Evolutionary conservation across 2,113 vertebrate genomes (phyloP).

Genomic region (Apistogramma diplotaenia): DNA sequence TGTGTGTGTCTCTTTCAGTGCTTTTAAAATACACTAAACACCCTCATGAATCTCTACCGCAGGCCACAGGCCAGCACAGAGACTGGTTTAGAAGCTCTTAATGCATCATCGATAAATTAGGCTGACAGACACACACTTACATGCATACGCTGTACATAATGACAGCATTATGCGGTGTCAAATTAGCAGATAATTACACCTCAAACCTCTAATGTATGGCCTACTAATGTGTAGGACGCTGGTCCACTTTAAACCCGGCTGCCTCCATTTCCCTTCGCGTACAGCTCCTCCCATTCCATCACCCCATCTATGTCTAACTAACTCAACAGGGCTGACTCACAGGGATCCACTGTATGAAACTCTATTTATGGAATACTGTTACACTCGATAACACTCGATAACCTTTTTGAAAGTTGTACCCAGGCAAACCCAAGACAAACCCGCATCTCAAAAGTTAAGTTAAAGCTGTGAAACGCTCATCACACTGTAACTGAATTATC

Average conservation of each 20-base stretch:
- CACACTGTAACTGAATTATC: conserved; percentile 39
- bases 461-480: conserved; percentile 46
- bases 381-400: no score
- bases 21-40: conserved; percentile 43
- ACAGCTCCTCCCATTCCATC: background rate
- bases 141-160: background rate
- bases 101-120: background rate
- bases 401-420: background rate
- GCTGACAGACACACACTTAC: background rate
- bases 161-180: background rate
- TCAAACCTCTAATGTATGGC: conserved; percentile 29
- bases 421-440: conserved; percentile 21
- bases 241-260: conserved; percentile 29
- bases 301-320: background rate
- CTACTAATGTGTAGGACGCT: conserved; percentile 17
- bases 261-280: background rate
- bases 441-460: background rate
- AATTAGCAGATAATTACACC: conserved; percentile 2
- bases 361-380: background rate
- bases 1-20: background rate
- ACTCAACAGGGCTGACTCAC: background rate
- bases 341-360: background rate
- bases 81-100: background rate
- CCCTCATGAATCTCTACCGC: background rate
- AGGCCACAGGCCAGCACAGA: background rate